Base-by-base conservation (phyloP, 2,113 vertebrate species). In the Lamprotornis superbus region DNA sequence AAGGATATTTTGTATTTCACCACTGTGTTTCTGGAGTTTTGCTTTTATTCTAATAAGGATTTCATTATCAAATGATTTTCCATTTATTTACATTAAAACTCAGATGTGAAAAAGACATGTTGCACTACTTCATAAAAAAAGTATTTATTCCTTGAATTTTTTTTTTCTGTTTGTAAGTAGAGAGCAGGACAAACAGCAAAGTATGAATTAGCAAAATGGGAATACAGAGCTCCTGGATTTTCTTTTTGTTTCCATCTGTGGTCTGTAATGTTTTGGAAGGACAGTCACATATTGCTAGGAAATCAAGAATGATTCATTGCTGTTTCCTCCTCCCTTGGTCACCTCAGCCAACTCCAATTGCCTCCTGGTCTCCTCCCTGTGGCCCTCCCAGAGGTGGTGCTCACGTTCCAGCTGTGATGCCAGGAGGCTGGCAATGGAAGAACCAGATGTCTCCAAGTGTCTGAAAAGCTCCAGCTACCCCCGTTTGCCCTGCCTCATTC, bases 401-500 rank as follows among this genome's bases (percentile, higher is more conserved):
- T 87, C 31, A 20, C 3, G 0, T 70, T 73, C 57, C 50, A 73
- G 6, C 11, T 83, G 35, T 27, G 64, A 27, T 57, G 27, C 0
- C 1, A 49, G 17, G 20, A 82, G 11, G 5, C 5, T 42, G 23
- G 13, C 49, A 60, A 14, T 44, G 14, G 30, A 49, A n/a, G 75
- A 44, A 12, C 3, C 23, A 60, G 20, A 31, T 15, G 25, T 31
- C 21, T 74, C 40, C 23, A 69, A 49, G 10, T 0, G 3, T n/a
- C 42, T 61, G 52, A 15, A 53, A 42, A 52, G 33, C 37, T 57
- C n/a, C 42, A 60, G 0, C 18, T 44, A 23, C 12, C 16, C 13
- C 12, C 1, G 0, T 64, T 77, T 77, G 4, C 20, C 28, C 27
- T 56, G 28, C 8, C 8, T 40, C 3, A 0, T 59, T 57, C 30